Base-by-base conservation (phyloP, 2,797 vertebrate species). In the Crax fasciolata region DNA sequence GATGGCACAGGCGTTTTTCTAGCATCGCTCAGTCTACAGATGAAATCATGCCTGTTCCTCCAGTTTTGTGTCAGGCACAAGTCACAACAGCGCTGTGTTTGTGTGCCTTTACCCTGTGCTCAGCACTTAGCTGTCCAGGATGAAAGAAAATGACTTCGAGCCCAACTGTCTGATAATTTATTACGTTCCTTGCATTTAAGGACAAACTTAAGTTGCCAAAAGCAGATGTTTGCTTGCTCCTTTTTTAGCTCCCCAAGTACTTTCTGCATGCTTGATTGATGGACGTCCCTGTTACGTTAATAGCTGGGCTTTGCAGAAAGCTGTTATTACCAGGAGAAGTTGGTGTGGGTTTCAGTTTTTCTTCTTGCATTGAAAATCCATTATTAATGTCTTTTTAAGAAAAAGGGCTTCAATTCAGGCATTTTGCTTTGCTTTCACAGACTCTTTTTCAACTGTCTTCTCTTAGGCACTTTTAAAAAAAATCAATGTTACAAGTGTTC, bases 251-350 rank as follows among this genome's bases (percentile, higher is more conserved):
- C 89, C 84, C 66, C n/a, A 10, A 96, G 92, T 97, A 96, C 89
- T 96, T 97, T 96, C 57, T 79, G 79, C 3, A 52, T 87, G 92
- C 96, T 93, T 96, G 96, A 97, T 95, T 97, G 95, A 97, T 95
- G 96, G 92, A 95, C 79, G 59, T 97, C 89, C 93, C 86, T 94
- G 94, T 85, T 95, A 96, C 90, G 75, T 89, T 97, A 97, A 97
- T 98, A 97, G 93, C 84, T 97, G 91, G 94, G 94, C 97, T 96
- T 97, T 96, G 94, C 95, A 97, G 90, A 97, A 94, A 95, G 83
- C 94, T 95, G 74, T 97, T 96, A 97, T 97, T 97, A 96, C 96
- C 94, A 82, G 87, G 96, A 96, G 94, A 95, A 96, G 81, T 94
- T 95, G 96, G 87, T 96, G 96, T 94, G 77, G 94, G 90, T 97